Percentiles rank a stretch among this genome's conserved stretches.
phyloP scores from a whole-genome alignment of 1,140 invertebrate genomes.

The Agrypnia vestita region DNA sequence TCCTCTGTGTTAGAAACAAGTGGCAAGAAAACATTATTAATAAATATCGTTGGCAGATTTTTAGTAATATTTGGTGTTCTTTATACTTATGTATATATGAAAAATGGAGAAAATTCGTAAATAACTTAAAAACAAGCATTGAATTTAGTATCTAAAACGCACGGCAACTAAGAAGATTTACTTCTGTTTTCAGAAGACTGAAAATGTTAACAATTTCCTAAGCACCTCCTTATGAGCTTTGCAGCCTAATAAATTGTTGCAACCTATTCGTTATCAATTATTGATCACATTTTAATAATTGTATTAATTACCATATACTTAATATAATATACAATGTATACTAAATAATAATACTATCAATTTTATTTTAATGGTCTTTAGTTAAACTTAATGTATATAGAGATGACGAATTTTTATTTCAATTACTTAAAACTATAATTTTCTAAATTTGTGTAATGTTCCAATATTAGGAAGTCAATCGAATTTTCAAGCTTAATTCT shows the following conservation, averaged over 20 bases:
- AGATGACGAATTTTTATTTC: not conserved
- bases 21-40: too few relatives aligned
- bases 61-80: too few relatives aligned
- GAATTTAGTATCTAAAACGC: too few relatives aligned
- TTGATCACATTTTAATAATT: conserved; percentile 45
- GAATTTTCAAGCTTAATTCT: conserved; percentile 30
- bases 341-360: conserved; percentile 19
- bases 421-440: conserved; percentile 20
- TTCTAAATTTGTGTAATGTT: not conserved
- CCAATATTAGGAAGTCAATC: conserved; percentile 26
- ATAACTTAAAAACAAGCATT: too few relatives aligned
- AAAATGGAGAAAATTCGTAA: too few relatives aligned
- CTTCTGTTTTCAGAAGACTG: conserved; percentile 2
- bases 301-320: conserved; percentile 25
- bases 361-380: conserved; percentile 41
- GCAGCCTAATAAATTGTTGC: conserved; percentile 40
- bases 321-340: not conserved
- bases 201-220: conserved; percentile 17
- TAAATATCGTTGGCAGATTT: too few relatives aligned
- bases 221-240: conserved; percentile 41
- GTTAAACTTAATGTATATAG: conserved; percentile 3
- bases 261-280: conserved; percentile 33
- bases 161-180: too few relatives aligned
- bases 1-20: too few relatives aligned
- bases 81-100: too few relatives aligned